These are phyloP conservation scores for Crotalus helleri DNA, from an alignment of 2,113 vertebrate species.

Conservation along the genomic window DNA sequence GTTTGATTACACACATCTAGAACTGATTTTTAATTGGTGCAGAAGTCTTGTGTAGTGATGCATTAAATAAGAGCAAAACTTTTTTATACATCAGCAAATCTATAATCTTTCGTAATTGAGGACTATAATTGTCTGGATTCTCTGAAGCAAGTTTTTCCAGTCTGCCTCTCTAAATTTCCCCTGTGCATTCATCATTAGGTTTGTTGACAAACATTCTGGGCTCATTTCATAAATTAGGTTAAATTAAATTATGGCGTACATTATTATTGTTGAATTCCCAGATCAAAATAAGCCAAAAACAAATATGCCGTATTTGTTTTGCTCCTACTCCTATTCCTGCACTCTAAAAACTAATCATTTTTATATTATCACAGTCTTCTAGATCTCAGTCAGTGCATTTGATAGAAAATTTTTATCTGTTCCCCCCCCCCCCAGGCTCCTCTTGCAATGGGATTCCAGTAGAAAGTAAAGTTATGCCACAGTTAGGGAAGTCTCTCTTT, in stretches of 20 bases:
- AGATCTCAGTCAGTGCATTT: not conserved
- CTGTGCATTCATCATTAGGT: not conserved
- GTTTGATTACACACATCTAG: not conserved
- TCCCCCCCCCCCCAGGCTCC: not conserved
- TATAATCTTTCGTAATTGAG: not conserved
- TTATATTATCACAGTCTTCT: not conserved
- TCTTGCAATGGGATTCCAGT: not conserved
- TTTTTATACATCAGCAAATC: not conserved
- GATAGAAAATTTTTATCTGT: not conserved
- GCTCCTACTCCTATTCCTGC: not conserved
- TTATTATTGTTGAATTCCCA: not conserved
- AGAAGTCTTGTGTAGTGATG: not conserved
- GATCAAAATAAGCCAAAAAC: not conserved
- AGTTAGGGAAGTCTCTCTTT: not conserved
- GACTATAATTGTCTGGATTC: not conserved
- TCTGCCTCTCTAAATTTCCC: not conserved
- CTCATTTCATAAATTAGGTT: not conserved
- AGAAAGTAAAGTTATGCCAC: not conserved
- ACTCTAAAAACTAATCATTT: not conserved
- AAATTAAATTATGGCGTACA: not conserved
- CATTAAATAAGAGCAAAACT: not conserved
- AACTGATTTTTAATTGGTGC: not conserved
- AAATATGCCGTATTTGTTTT: not conserved
- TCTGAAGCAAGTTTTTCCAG: not conserved
- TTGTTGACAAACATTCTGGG: not conserved